Percentiles rank a stretch among this genome's conserved stretches.
phyloP scores from a whole-genome alignment of 2,888 invertebrate species.

The Tigriopus californicus region DNA sequence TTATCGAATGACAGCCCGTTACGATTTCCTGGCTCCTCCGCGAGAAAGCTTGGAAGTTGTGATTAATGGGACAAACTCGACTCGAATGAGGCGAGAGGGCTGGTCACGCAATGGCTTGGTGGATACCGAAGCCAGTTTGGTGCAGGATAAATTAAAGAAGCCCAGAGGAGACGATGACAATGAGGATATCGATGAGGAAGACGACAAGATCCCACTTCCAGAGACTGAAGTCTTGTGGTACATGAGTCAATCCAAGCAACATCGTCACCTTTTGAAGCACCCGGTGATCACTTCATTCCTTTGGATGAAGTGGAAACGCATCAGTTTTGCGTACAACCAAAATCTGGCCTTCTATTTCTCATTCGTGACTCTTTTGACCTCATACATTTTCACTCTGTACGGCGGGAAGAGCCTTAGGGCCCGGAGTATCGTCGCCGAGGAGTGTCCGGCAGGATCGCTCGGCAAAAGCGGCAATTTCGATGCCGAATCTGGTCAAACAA shows the following conservation, averaged over 20 bases:
- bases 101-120: no score
- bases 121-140: background rate
- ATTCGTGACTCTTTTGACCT: slow-evolving; percentile 45
- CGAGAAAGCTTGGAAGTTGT: no score
- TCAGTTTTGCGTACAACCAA: slow-evolving; percentile 48
- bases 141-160: background rate
- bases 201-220: slow-evolving; percentile 17
- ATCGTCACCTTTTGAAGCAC: slow-evolving; percentile 36
- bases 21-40: slow-evolving; percentile 43
- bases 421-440: background rate
- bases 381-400: slow-evolving; percentile 38
- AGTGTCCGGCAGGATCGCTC: background rate
- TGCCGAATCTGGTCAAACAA: background rate
- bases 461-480: no score
- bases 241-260: slow-evolving; percentile 46
- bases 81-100: no score
- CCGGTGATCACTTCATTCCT: slow-evolving; percentile 34
- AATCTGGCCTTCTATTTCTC: slow-evolving; percentile 51
- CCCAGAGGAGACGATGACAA: background rate
- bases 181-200: background rate
- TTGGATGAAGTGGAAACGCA: slow-evolving; percentile 58
- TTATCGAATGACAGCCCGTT: slow-evolving; percentile 53
- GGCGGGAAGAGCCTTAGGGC: background rate
- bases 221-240: slow-evolving; percentile 56
- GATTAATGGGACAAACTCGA: background rate